phyloP scores from a whole-genome alignment of 2,797 vertebrate species.

The Mormyrus proboscirostris region DNA sequence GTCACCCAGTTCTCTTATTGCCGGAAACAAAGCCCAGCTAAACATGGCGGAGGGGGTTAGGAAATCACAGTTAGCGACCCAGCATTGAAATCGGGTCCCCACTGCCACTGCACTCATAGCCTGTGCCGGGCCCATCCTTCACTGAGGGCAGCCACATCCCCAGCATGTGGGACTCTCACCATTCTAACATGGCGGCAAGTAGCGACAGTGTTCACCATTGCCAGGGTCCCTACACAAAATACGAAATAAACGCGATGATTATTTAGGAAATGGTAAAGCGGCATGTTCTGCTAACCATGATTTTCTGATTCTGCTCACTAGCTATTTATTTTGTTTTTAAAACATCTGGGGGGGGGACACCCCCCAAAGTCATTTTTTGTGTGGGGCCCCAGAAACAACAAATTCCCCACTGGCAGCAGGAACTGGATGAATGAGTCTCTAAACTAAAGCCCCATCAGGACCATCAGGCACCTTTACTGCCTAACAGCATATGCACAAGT shows the following conservation, averaged over 20 bases:
- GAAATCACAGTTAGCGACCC: not conserved
- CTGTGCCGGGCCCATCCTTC: not conserved
- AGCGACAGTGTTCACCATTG: not conserved
- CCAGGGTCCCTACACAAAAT: not conserved
- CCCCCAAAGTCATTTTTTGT: not conserved
- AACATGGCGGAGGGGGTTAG: not conserved
- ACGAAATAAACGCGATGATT: not conserved
- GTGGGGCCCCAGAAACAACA: not conserved
- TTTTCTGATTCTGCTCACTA: not conserved
- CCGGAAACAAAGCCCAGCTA: not conserved
- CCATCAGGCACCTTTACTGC: not conserved
- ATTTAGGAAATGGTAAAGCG: not conserved
- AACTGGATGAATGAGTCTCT: not conserved
- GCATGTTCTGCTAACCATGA: not conserved
- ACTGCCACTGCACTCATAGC: not conserved
- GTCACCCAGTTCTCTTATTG: constrained; percentile 48
- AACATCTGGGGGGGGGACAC: not conserved
- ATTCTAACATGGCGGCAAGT: not conserved
- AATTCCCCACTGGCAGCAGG: not conserved
- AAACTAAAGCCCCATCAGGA: not conserved
- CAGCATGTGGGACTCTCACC: not conserved
- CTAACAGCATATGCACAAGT: not conserved
- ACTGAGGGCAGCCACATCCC: not conserved
- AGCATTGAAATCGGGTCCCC: not conserved
- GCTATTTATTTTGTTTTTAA: not conserved